Evolutionary conservation across 2,888 invertebrate species (phyloP).

Genomic region (Aelia acuminata): DNA sequence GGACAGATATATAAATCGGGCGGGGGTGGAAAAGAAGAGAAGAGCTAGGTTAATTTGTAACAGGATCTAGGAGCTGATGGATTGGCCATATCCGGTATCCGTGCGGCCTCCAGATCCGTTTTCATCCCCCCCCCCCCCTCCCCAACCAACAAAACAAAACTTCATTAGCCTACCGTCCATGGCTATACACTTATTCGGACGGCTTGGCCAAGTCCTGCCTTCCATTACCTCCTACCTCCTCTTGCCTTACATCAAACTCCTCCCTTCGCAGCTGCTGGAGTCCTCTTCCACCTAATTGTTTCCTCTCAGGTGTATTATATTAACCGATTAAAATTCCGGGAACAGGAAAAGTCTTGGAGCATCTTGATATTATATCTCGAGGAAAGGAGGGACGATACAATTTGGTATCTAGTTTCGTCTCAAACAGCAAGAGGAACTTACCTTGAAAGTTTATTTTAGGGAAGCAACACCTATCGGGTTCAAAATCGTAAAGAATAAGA

Average conservation of each 20-base stretch:
- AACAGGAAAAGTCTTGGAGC: neutral
- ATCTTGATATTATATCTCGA: neutral
- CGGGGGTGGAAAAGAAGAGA: slow-evolving; percentile 13
- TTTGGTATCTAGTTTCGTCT: neutral
- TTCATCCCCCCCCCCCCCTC: slow-evolving; percentile 26
- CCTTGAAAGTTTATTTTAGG: neutral
- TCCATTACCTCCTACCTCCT: slow-evolving; percentile 38
- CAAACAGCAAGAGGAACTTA: neutral
- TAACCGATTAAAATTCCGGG: neutral
- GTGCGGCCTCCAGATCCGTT: slow-evolving; percentile 34
- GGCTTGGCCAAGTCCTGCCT: slow-evolving; percentile 37
- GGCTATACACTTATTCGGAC: slow-evolving; percentile 33
- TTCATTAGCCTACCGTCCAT: slow-evolving; percentile 45
- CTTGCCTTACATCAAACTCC: slow-evolving; percentile 40
- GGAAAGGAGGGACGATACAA: neutral
- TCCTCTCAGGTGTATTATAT: neutral
- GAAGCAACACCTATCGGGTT: too few relatives aligned
- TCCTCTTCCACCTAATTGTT: slow-evolving; percentile 24
- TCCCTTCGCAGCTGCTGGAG: neutral
- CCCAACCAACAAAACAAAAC: slow-evolving; percentile 35
- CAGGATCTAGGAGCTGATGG: slow-evolving; percentile 36
- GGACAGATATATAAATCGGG: slow-evolving; percentile 24
- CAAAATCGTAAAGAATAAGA: too few relatives aligned
- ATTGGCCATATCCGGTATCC: slow-evolving; percentile 38
- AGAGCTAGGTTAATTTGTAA: slow-evolving; percentile 35